Percentiles rank a stretch among this genome's conserved stretches.
Evolutionary conservation across 2,888 invertebrate genomes (phyloP).

Genomic region (Erebia palarica): DNA sequence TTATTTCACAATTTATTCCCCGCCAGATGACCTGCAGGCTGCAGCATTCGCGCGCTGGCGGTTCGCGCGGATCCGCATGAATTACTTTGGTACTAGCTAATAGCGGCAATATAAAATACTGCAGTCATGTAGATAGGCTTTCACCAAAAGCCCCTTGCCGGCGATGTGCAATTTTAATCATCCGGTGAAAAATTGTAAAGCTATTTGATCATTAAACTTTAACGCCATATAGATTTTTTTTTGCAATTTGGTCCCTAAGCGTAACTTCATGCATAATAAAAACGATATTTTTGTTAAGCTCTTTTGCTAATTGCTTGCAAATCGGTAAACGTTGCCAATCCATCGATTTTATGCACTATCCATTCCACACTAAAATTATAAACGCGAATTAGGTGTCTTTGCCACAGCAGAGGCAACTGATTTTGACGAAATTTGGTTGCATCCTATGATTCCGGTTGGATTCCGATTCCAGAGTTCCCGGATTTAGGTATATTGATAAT

Average conservation of each 20-base stretch:
- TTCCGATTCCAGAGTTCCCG: too few species aligned
- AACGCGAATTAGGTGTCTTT: too few species aligned
- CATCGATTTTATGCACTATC: too few species aligned
- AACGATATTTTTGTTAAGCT: too few species aligned
- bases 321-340: too few species aligned
- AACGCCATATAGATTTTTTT: neutral
- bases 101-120: constrained; percentile 27
- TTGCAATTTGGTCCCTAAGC: neutral
- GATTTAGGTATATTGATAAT: too few species aligned
- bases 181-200: neutral
- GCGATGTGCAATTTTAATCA: constrained; percentile 10
- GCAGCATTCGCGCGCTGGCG: constrained; percentile 37
- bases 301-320: too few species aligned
- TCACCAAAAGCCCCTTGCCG: constrained; percentile 10
- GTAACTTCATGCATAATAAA: neutral
- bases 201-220: neutral
- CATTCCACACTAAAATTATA: too few species aligned
- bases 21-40: constrained; percentile 44
- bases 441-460: too few species aligned
- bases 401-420: too few species aligned
- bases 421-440: too few species aligned
- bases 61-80: constrained; percentile 36
- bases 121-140: constrained; percentile 13
- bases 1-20: constrained; percentile 74
- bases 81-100: constrained; percentile 27